Base-by-base conservation (phyloP, 2,113 vertebrate genomes). In the Phodopus roborovskii region DNA sequence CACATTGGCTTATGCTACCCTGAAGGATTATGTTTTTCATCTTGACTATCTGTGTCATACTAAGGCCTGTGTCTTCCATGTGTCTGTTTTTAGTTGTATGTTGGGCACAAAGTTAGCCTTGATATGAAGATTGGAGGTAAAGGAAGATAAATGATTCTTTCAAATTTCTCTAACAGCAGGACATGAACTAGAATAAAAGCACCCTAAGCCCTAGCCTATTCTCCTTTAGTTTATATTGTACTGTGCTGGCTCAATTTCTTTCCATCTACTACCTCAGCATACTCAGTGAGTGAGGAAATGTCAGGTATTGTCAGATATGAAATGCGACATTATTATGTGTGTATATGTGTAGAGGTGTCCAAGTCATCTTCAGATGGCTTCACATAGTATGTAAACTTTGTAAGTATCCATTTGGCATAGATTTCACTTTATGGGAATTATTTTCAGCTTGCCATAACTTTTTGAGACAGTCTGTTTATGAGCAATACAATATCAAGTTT, bases 361-460 rank as follows among this genome's bases (percentile, higher is more conserved):
- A 88, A 85, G 30, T 77, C 20, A 88, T 85, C 42, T 77, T 60
- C 15, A 95, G 92, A 88, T 77, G 85, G 39, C 11, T 81, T 60
- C 15, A 45, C 58, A 15, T 33, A 79, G 70, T 88, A 75, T 79
- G 81, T 53, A 39, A 88, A 42, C 11, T 36, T 82, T 90, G 17
- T 82, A 71, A 88, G 7, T 68, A 33, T 1, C n/a, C 0, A 60
- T 7, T 90, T 92, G 68, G 30, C 19, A 81, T 16, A 53, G 70
- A 95, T 95, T 50, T 4, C 39, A 75, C 81, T 66, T 92, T 77
- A 24, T 19, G 77, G 26, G 66, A 89, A 89, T 93, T 79, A 30
- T 86, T 95, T 95, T 36, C 64, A 58, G 36, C 5, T 19, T 92
- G 1, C 45, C 89, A 48, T 83, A 45, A 68, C 16, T 42, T 22